Conservation (phyloP, 2,888 invertebrate species). For the Odontocerum albicorne region DNA sequence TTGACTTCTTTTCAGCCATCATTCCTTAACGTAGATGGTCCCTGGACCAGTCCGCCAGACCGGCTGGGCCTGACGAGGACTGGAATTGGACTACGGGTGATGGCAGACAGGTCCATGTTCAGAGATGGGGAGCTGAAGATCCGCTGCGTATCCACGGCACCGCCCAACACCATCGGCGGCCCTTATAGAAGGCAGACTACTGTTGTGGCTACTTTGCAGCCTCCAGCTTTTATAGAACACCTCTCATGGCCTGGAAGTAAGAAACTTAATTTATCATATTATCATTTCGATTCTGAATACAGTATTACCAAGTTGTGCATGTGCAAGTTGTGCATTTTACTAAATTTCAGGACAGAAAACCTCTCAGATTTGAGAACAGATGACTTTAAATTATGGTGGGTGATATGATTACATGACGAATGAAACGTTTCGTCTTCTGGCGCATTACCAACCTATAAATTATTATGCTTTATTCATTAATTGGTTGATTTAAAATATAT, state of each 20-base stretch:
- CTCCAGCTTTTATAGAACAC: constrained; percentile 5
- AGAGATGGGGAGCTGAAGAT: background rate
- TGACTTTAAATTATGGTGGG: too few relatives aligned
- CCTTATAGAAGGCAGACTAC: background rate
- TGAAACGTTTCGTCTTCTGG: too few relatives aligned
- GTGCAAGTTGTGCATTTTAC: too few relatives aligned
- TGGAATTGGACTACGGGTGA: constrained; percentile 1
- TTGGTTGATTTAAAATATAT: too few relatives aligned
- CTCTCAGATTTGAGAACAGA: too few relatives aligned
- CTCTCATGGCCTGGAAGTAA: constrained; percentile 1
- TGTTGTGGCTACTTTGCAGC: background rate
- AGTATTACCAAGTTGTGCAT: too few relatives aligned
- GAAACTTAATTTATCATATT: too few relatives aligned
- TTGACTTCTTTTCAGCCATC: constrained; percentile 3
- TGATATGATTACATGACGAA: too few relatives aligned
- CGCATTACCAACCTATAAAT: too few relatives aligned
- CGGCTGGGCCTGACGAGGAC: constrained; percentile 4
- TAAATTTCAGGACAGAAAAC: too few relatives aligned
- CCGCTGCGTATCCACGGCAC: background rate
- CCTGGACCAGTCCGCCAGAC: background rate
- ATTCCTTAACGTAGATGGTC: constrained; percentile 13
- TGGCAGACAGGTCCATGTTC: constrained; percentile 7
- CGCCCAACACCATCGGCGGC: background rate
- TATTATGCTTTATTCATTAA: too few relatives aligned
- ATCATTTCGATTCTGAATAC: too few relatives aligned